Conservation (phyloP, 1,140 invertebrate genomes). For the Atta colombica region DNA sequence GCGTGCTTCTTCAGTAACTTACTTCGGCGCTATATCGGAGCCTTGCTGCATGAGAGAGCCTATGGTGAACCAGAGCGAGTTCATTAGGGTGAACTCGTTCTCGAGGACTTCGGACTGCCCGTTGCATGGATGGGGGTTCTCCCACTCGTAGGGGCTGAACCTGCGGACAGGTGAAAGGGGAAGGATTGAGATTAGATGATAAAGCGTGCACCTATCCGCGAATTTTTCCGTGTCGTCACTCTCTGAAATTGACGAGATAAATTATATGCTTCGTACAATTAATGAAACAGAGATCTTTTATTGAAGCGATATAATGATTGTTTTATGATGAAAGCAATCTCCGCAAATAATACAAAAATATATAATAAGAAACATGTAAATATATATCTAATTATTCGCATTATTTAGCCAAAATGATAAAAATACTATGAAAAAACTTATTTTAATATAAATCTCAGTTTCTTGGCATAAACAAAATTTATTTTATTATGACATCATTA, state of each 20-base stretch:
- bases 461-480: not conserved
- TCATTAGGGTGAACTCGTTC: conserved; percentile 96
- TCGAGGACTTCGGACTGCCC: conserved; percentile 92
- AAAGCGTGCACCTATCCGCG: conserved; percentile 67
- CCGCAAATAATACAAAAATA: not conserved
- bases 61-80: conserved; percentile 96
- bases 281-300: not conserved
- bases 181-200: conserved; percentile 82
- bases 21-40: conserved; percentile 95
- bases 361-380: not conserved
- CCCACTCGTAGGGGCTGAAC: conserved; percentile 97
- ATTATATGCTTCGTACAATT: not conserved
- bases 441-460: not conserved
- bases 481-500: not conserved
- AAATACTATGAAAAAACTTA: not conserved
- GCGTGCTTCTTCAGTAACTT: conserved; percentile 79
- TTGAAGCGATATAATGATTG: not conserved
- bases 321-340: not conserved
- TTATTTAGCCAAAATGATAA: not conserved
- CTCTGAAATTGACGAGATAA: conserved; percentile 37
- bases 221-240: not conserved
- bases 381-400: not conserved
- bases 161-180: conserved; percentile 87
- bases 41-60: conserved; percentile 97
- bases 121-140: conserved; percentile 93